These are phyloP conservation scores for Imbricaverruca yamaguchii DNA, from an alignment of 2,888 invertebrate species.

Conservation along the genomic window DNA sequence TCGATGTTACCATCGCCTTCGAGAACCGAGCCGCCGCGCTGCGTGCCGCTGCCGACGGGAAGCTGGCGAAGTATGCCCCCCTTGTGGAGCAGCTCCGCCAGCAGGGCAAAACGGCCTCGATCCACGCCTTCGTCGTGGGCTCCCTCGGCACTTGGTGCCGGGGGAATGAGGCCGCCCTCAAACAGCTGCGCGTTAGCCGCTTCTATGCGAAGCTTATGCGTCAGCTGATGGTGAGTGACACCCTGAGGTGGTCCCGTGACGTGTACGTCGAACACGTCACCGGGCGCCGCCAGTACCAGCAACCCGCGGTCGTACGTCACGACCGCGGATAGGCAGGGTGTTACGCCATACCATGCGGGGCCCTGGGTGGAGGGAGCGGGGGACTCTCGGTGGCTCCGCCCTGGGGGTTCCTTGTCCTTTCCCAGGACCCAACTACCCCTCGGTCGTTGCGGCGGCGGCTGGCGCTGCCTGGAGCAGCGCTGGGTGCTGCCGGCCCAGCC, in stretches of 20 bases:
- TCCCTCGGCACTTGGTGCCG: not conserved
- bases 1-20: not conserved
- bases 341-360: too few species aligned
- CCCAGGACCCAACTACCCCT: not conserved
- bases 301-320: not conserved
- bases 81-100: not conserved
- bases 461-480: too few species aligned
- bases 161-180: not conserved
- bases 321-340: not conserved
- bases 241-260: conserved; percentile 37
- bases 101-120: not conserved
- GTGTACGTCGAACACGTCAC: conserved; percentile 39
- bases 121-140: not conserved
- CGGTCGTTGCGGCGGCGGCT: not conserved
- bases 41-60: not conserved
- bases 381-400: not conserved
- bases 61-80: not conserved
- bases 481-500: too few species aligned
- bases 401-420: not conserved
- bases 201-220: conserved; percentile 35
- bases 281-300: conserved; percentile 30
- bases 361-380: too few species aligned
- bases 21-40: not conserved
- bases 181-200: not conserved
- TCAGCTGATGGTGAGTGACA: conserved; percentile 36